Base-by-base conservation (phyloP, 2,797 vertebrate genomes). In the Arnoldichthys spilopterus region DNA sequence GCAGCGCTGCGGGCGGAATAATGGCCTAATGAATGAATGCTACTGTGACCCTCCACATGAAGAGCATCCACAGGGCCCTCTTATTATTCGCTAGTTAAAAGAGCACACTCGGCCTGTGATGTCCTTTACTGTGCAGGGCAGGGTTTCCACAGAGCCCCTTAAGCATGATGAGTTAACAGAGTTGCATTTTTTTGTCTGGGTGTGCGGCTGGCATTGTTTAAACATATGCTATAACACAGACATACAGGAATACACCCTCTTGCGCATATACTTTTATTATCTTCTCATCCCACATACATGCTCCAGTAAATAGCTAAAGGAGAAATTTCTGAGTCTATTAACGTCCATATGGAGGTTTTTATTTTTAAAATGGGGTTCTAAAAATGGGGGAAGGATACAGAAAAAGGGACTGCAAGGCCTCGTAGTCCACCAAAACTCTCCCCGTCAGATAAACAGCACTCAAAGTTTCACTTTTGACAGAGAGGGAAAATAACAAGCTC, bases 11-110 rank as follows among this genome's bases (percentile, higher is more conserved):
- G 5, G 67, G 81, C 37, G 9, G 47, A 77, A 40, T 86, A 76
- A 85, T 81, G 72, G 81, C 62, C 77, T 88, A 87, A 79, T 80
- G 30, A 77, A 81, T 79, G 26, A 81, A 75, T 61, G 80, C 74
- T 72, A 74, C 68, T 80, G 66, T 70, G 79, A 85, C 81, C 79
- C 74, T 86, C 79, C 66, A 76, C 73, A 49, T 34, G 77, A 81
- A 76, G 82, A 71, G 83, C 85, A 81, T 86, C 82, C 82, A 88
- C 89, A 85, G 80, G 75, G 61, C 70, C 72, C 3, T 58, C 85
- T 92, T 82, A 91, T 91, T 93, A 91, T 89, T 86, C 86, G 79
- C 78, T 81, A 32, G 83, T 91, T 90, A 88, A 89, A 85, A 66
- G 71, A 53, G n/a, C 74, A 67, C 51, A 67, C 78, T 82, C 62